Evolutionary conservation across 2,113 vertebrate species (phyloP), one percentile per base, ranked within the genome.

Genomic region (Nothocercus julius): DNA sequence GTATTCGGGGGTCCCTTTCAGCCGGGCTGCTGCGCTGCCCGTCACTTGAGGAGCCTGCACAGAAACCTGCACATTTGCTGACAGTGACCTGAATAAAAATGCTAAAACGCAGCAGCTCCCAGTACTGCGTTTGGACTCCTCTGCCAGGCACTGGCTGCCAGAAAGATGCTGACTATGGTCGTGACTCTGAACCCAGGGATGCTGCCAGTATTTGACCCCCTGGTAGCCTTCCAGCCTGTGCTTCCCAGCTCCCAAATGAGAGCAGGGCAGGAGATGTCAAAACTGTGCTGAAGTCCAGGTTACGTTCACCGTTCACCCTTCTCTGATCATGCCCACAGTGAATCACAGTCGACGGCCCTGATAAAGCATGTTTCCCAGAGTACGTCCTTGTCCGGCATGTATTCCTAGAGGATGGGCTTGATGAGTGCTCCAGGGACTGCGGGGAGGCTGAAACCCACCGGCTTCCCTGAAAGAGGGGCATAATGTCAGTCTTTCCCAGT

Each of bases 1-100:
- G 1, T 3, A 7, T 27, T 21, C 42, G n/a, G 59, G 34, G 12
- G 30, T 63, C 27, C 9, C 17, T 61, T 30, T n/a, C 0, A 0
- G 32, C 45, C 13, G 20, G 32, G 34, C 40, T 66, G 51, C 56
- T 0, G 2, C 67, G 47, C 15, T 25, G 4, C 56, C 25, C 53
- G 32, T 25, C 36, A 45, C 14, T 47, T 20, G 47, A 47, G 47
- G 20, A 21, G 47, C 49, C 49, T 49, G 49, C 49, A 11, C 49
- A 49, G 49, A 49, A 21, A 22, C 75, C 22, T n/a, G 21, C 12
- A 7, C 66, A 9, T 27, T 27, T 27, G 15, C 62, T 28, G 25
- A 27, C 16, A 17, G 36, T 61, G 22, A 49, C 8, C 17, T 34
- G 24, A 17, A 42, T 30, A 28, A 62, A 34, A 11, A 4, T 14